Conservation (phyloP, 2,113 vertebrate genomes). For the Apaloderma vittatum region DNA sequence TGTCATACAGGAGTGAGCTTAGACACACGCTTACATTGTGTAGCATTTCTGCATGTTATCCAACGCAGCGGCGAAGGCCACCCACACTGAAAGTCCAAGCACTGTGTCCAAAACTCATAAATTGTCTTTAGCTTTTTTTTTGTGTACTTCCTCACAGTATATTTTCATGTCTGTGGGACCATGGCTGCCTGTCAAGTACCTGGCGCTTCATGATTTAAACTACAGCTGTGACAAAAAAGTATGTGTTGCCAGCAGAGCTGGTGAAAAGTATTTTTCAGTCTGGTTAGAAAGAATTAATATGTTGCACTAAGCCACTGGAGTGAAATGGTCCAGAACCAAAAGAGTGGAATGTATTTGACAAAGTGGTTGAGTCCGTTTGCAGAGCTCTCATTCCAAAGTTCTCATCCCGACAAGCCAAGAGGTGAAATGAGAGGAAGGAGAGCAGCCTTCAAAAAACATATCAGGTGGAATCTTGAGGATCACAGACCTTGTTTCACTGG, state of each 20-base stretch:
- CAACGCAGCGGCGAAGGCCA: not conserved
- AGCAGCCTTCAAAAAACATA: not conserved
- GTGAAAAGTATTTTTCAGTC: not conserved
- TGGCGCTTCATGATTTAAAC: not conserved
- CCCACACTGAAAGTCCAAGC: not conserved
- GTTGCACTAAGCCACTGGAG: not conserved
- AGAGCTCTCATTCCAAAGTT: not conserved
- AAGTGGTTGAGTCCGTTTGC: not conserved
- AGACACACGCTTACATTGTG: rapidly evolving
- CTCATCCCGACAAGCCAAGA: not conserved
- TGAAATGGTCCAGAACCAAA: not conserved
- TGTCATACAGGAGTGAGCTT: not conserved
- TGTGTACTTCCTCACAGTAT: not conserved
- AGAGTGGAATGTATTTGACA: not conserved
- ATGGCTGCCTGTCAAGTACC: not conserved
- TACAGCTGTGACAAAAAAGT: not conserved
- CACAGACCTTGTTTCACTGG: not conserved
- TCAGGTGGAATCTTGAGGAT: not conserved
- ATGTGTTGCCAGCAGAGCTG: not conserved
- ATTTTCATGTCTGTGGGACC: not conserved
- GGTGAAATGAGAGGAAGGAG: not conserved
- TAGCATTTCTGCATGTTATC: not conserved
- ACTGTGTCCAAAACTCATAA: not conserved
- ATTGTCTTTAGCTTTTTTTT: conserved; percentile 15
- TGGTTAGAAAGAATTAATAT: not conserved